Evolutionary conservation across 2,888 invertebrate species (phyloP).

Genomic region (Piscicola geometra): DNA sequence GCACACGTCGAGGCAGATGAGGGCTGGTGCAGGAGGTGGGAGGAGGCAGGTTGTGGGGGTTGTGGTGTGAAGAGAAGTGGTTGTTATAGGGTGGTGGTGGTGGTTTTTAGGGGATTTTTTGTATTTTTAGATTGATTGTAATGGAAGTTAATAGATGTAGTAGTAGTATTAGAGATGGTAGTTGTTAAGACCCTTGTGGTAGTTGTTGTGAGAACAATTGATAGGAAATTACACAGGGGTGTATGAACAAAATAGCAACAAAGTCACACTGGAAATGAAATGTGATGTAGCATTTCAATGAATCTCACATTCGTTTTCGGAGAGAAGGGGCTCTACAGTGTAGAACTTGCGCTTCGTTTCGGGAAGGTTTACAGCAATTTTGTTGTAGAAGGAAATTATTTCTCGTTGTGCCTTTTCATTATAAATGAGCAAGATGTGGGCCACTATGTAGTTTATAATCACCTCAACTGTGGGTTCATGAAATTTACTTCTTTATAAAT

Average conservation of each 20-base stretch:
- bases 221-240: too few species aligned
- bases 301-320: not conserved
- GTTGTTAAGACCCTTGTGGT: too few species aligned
- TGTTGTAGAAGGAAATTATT: slow-evolving; percentile 50
- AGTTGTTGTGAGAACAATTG: too few species aligned
- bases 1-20: slow-evolving; percentile 47
- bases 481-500: not conserved
- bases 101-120: too few species aligned
- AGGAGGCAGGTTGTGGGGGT: not conserved
- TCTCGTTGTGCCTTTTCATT: slow-evolving; percentile 50
- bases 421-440: slow-evolving; percentile 52
- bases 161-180: too few species aligned
- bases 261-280: too few species aligned
- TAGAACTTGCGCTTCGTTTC: slow-evolving; percentile 37
- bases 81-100: not conserved
- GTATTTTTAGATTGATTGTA: too few species aligned
- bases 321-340: slow-evolving; percentile 46
- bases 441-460: slow-evolving; percentile 50
- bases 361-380: slow-evolving; percentile 46
- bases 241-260: too few species aligned
- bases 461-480: slow-evolving; percentile 49
- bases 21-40: not conserved
- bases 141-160: too few species aligned
- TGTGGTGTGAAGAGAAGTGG: not conserved
- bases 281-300: too few species aligned